Conservation (phyloP, 2,797 vertebrate species). For the Ceryle rudis region DNA sequence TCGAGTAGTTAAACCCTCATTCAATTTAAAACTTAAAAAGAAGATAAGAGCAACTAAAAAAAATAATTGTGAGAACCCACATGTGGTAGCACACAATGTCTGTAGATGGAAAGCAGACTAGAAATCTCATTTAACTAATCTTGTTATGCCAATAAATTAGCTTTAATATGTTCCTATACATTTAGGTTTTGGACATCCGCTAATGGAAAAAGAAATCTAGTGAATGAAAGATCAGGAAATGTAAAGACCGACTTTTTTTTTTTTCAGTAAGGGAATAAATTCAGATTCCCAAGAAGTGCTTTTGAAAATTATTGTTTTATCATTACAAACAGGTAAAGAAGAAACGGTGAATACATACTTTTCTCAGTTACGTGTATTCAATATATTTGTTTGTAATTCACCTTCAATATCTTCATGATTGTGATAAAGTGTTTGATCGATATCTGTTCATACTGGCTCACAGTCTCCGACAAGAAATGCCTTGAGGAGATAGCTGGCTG, state of each 20-base stretch:
- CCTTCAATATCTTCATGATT: background rate
- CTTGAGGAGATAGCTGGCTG: background rate
- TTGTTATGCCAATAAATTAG: background rate
- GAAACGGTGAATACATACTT: background rate
- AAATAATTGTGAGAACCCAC: background rate
- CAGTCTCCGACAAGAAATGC: background rate
- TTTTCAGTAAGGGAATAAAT: background rate
- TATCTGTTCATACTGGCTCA: background rate
- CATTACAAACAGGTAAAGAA: background rate
- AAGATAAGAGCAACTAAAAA: background rate
- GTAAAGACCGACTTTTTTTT: background rate
- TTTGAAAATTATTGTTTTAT: background rate
- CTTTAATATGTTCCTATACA: background rate
- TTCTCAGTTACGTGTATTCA: background rate
- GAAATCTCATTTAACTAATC: slow-evolving; percentile 9
- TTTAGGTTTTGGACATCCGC: background rate
- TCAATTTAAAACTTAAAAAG: background rate
- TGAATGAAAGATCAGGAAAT: background rate
- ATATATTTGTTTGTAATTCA: background rate
- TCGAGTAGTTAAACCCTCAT: background rate
- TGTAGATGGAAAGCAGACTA: background rate
- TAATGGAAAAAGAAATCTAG: background rate
- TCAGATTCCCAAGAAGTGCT: background rate
- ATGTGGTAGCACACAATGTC: background rate
- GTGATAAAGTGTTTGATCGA: background rate